Percentiles rank a stretch among this genome's conserved stretches.
phyloP scores from a whole-genome alignment of 2,113 vertebrate genomes.

The Phocoena phocoena region DNA sequence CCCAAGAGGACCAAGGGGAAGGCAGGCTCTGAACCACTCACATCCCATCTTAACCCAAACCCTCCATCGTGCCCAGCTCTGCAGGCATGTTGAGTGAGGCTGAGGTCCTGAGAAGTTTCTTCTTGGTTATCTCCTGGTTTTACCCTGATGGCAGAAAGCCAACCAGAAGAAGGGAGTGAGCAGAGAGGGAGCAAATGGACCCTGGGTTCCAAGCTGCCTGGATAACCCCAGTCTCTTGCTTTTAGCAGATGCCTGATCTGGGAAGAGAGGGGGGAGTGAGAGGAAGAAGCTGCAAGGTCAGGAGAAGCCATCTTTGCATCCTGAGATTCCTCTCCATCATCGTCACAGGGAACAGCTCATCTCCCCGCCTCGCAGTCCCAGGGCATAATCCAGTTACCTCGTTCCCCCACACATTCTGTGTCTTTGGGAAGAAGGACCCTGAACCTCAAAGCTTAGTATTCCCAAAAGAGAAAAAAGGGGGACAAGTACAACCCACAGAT shows the following conservation, averaged over 20 bases:
- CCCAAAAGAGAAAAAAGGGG: background rate
- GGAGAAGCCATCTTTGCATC: background rate
- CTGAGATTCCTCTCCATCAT: background rate
- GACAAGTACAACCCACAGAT: background rate
- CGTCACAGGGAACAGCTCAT: background rate
- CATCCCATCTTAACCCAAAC: background rate
- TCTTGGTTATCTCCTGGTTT: background rate
- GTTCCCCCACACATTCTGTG: background rate
- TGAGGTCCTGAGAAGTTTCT: background rate
- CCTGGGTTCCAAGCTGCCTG: background rate
- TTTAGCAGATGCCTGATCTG: background rate
- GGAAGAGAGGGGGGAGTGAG: too few relatives aligned
- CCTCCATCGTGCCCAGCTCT: background rate
- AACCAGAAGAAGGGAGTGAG: background rate
- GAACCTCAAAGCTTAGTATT: background rate
- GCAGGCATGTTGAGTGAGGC: accelerated
- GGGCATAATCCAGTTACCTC: background rate
- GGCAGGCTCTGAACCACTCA: too few relatives aligned
- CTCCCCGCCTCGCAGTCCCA: background rate
- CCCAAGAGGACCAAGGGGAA: background rate
- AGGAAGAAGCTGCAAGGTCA: background rate
- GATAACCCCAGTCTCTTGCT: background rate
- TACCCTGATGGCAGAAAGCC: background rate
- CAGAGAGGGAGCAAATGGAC: background rate
- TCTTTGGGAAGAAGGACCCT: background rate